Evolutionary conservation across 1,140 invertebrate species (phyloP), one percentile per base, ranked within the genome.

Genomic region (Monomorium pharaonis): DNA sequence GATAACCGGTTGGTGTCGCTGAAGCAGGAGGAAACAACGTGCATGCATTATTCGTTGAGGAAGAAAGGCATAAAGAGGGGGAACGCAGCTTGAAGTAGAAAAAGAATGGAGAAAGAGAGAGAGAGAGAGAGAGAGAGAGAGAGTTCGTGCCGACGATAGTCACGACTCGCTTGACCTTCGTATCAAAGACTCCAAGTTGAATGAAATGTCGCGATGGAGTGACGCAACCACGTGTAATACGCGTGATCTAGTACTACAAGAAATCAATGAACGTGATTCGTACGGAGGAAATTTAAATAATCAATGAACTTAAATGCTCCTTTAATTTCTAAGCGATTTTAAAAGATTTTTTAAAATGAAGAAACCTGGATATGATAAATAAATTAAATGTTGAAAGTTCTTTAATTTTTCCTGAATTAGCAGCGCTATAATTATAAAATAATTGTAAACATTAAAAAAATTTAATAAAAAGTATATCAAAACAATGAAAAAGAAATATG

Each of bases 81-180:
- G 84, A 86, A 89, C 21, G 3, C 10, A n/a, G 54, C 21, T 86
- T 84, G 85, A 16, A 51, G 44, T 21, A 80, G 84, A 86, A 88
- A 89, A 80, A 81, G 76, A 65, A 84, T n/a, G 72, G 80, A 51
- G 60, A 86, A 69, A 86, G 77, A 44, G 76, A 47, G 76, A 86
- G 77, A 44, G 76, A n/a, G n/a, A n/a, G n/a, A n/a, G n/a, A n/a
- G n/a, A n/a, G n/a, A n/a, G n/a, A n/a, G n/a, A 86, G 77, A 44
- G 76, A 47, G 76, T 49, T 54, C 27, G 54, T 56, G 33, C 21
- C 37, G 65, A 75, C 75, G 77, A 88, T 85, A 88, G 84, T 56
- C 90, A 88, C 92, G 94, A 94, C 92, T 83, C 92, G 94, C 92
- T 94, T 95, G 94, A 95, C 94, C 94, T 95, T 95, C 94, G 93